Conservation (phyloP, 2,797 vertebrate genomes). For the Pelodytes ibericus region DNA sequence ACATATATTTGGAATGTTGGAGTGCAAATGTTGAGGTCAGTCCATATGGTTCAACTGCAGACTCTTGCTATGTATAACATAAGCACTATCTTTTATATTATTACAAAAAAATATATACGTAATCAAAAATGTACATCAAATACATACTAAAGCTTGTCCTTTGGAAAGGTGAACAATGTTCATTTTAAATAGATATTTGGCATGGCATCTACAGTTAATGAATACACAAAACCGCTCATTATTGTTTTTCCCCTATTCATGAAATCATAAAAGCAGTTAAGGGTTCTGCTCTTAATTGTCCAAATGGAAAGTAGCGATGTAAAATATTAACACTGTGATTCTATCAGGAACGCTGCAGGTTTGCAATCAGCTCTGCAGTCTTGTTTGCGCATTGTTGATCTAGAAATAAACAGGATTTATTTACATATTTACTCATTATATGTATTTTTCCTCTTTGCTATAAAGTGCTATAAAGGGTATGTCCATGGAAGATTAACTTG, state of each 20-base stretch:
- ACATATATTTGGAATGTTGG: too few species aligned
- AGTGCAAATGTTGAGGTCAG: too few species aligned
- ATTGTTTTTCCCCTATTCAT: constrained; percentile 20
- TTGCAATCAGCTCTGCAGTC: not conserved
- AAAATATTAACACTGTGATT: constrained; percentile 37
- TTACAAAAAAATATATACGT: too few species aligned
- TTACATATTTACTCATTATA: not conserved
- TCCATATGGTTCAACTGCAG: too few species aligned
- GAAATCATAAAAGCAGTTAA: constrained; percentile 10
- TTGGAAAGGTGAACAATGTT: not conserved
- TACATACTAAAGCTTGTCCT: too few species aligned
- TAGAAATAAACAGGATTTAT: not conserved
- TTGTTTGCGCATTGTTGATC: not conserved
- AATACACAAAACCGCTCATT: constrained; percentile 1
- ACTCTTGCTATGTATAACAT: too few species aligned
- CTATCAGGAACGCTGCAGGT: constrained; percentile 15
- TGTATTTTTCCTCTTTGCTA: not conserved
- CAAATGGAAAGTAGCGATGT: constrained; percentile 16
- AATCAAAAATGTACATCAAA: too few species aligned
- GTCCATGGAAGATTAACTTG: too few species aligned
- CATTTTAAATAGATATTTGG: not conserved
- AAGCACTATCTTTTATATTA: too few species aligned
- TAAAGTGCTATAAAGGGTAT: too few species aligned
- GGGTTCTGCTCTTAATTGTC: not conserved
- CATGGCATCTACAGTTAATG: not conserved